phyloP scores from a whole-genome alignment of 2,113 vertebrate genomes.

The Esox niger region DNA sequence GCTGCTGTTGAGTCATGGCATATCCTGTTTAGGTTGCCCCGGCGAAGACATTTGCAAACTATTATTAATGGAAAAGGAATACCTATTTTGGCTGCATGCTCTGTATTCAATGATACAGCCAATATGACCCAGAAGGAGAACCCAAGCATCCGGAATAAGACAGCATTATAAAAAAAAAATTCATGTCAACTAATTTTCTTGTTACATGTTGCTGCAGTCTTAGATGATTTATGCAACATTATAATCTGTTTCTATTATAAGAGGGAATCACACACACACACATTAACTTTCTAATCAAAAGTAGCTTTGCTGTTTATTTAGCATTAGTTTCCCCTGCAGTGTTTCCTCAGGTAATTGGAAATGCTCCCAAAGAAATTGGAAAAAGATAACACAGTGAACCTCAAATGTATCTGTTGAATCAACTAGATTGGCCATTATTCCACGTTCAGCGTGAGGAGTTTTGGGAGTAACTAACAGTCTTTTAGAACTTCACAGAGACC shows the following conservation, averaged over 20 bases:
- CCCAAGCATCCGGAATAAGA: too few relatives aligned
- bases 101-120: too few relatives aligned
- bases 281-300: not conserved
- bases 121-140: too few relatives aligned
- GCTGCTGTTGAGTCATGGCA: constrained; percentile 37
- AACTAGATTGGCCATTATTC: constrained; percentile 8
- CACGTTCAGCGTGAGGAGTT: not conserved
- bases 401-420: constrained; percentile 14
- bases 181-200: not conserved
- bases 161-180: too few relatives aligned
- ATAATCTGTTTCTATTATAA: not conserved
- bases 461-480: not conserved
- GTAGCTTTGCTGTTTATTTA: constrained; percentile 9
- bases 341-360: constrained; percentile 10
- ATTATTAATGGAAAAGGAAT: constrained; percentile 7
- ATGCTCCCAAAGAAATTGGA: constrained; percentile 4
- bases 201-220: not conserved
- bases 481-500: not conserved
- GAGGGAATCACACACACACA: constrained; percentile 1
- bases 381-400: constrained; percentile 8
- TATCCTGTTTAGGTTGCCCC: constrained; percentile 26
- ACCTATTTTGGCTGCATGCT: too few relatives aligned
- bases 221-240: not conserved
- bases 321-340: constrained; percentile 2
- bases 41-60: constrained; percentile 32